Conservation (phyloP, 2,113 vertebrate genomes). For the Murina feae region DNA sequence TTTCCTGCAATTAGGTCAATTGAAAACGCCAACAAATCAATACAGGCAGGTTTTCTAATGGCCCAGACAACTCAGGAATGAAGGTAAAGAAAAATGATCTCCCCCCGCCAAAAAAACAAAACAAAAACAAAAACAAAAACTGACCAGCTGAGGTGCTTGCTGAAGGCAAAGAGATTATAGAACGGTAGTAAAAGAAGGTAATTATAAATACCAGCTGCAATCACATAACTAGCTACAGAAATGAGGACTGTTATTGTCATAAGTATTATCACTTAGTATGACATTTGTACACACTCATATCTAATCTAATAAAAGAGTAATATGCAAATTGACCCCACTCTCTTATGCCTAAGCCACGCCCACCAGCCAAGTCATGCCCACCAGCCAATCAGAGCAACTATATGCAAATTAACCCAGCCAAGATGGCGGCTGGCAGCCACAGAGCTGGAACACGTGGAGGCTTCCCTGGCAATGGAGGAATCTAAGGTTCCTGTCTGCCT, state of each 20-base stretch:
- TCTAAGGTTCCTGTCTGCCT: too few relatives aligned
- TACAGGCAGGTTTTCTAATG: background rate
- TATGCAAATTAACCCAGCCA: too few relatives aligned
- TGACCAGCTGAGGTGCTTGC: background rate
- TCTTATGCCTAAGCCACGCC: too few relatives aligned
- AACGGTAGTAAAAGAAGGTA: background rate
- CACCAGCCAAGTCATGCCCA: too few relatives aligned
- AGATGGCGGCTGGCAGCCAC: too few relatives aligned
- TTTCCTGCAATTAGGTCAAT: background rate
- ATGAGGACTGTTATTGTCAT: background rate
- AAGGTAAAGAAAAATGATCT: background rate
- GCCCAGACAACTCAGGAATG: background rate
- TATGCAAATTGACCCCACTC: too few relatives aligned
- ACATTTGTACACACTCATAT: background rate
- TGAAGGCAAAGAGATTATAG: background rate
- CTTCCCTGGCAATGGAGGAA: too few relatives aligned
- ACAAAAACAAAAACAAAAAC: too few relatives aligned
- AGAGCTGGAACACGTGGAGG: too few relatives aligned
- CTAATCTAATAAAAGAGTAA: too few relatives aligned
- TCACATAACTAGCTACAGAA: background rate
- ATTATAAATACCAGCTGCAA: background rate
- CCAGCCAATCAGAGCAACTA: too few relatives aligned
- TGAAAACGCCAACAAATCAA: background rate
- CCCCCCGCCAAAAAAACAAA: too few relatives aligned
- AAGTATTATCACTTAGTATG: background rate